Evolutionary conservation across 2,888 invertebrate genomes (phyloP), one percentile per base, ranked within the genome.

Genomic region (Lathronympha strigana): DNA sequence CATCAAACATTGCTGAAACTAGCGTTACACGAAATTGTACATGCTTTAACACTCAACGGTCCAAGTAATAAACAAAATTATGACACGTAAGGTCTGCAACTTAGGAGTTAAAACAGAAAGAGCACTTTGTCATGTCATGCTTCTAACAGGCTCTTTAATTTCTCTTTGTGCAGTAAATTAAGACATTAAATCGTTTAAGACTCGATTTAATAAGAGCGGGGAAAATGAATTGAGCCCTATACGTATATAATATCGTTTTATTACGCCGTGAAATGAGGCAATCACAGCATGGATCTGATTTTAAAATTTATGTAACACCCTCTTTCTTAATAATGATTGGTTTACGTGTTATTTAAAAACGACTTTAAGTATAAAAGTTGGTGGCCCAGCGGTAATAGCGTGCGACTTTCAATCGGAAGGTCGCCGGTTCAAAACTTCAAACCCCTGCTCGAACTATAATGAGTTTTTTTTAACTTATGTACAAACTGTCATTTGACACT

Each of bases 121-220:
- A 86, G 86, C 88, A 87, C 90, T 90, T 83, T 86, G 86, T 90
- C 89, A 89, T 87, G 88, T 89, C 87, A 85, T 80, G 90, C 88
- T 89, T 86, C 89, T 88, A 91, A 88, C 88, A 85, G 84, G 81
- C 85, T 86, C 83, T 87, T 90, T 88, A 89, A 90, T 88, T 86
- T 88, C 87, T 85, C 88, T 88, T 89, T 88, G 89, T 86, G 81
- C 85, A 84, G 85, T 84, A 88, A 90, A 90, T 90, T 88, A 87
- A 89, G 84, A 87, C 86, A 85, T 88, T 88, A 89, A 89, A 89
- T 87, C 87, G 88, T 87, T 88, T 87, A 85, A 82, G 83, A 81
- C 83, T 80, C 78, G 79, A 78, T 78, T 78, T 83, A 85, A 86
- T 84, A 80, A 81, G 80, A 75, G 75, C 73, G 74, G 76, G 76